Percentiles rank a stretch among this genome's conserved stretches.
These are phyloP conservation scores for Nebria brevicollis DNA, from an alignment of 2,888 invertebrate genomes.

Conservation along the genomic window DNA sequence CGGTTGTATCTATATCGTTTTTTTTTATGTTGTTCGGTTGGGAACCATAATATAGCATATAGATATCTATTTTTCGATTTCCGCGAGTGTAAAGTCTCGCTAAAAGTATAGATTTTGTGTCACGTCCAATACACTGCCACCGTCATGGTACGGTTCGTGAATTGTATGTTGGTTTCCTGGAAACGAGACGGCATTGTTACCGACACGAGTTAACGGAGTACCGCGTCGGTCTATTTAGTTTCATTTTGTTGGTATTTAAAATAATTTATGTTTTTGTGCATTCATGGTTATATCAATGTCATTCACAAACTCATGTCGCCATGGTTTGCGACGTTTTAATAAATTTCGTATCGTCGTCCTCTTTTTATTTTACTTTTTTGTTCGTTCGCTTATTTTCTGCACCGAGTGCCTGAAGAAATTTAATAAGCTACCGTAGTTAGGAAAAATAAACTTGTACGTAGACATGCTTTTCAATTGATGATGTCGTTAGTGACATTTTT, in stretches of 20 bases:
- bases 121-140: slow-evolving; percentile 39
- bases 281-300: not conserved
- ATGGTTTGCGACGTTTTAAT: not conserved
- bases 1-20: not conserved
- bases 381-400: slow-evolving; percentile 15
- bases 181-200: slow-evolving; percentile 40
- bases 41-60: not conserved
- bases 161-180: slow-evolving; percentile 42
- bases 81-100: slow-evolving; percentile 35
- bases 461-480: slow-evolving; percentile 40
- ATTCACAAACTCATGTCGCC: not conserved
- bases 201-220: not conserved
- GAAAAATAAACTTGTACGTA: slow-evolving; percentile 21
- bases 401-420: slow-evolving; percentile 30
- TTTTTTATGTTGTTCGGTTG: not conserved
- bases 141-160: slow-evolving; percentile 22
- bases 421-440: slow-evolving; percentile 39
- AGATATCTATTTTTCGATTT: slow-evolving; percentile 25
- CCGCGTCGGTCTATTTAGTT: not conserved
- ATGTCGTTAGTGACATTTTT: slow-evolving; percentile 44
- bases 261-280: slow-evolving; percentile 21
- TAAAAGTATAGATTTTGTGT: slow-evolving; percentile 44
- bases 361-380: not conserved
- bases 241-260: slow-evolving; percentile 25
- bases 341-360: not conserved